Conservation (phyloP, 2,113 vertebrate species). For the Corydoras maculifer region DNA sequence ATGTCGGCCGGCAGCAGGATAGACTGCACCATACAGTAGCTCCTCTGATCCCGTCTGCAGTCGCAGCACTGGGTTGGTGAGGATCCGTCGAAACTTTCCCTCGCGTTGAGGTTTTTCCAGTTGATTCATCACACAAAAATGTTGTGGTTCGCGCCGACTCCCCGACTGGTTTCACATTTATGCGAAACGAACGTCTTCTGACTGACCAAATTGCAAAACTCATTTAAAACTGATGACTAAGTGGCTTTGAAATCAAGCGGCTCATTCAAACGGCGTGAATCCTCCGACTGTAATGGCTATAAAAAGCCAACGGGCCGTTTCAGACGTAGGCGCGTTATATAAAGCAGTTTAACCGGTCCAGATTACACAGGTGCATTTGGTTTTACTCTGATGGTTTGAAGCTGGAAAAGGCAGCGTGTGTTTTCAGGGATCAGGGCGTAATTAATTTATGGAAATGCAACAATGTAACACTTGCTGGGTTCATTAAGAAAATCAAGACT, state of each 20-base stretch:
- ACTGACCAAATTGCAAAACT: slow-evolving; percentile 18
- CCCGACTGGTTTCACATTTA: slow-evolving; percentile 26
- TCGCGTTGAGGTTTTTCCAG: slow-evolving; percentile 4
- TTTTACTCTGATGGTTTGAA: no score
- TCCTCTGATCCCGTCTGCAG: neutral
- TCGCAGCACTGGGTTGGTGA: neutral
- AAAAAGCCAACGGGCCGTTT: neutral
- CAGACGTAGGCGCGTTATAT: neutral
- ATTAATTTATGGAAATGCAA: no score
- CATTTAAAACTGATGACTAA: slow-evolving; percentile 14
- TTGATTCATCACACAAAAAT: slow-evolving; percentile 35
- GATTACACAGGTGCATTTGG: neutral
- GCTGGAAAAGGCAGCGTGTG: no score
- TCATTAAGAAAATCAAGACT: no score
- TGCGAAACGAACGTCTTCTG: neutral
- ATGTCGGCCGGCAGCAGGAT: neutral
- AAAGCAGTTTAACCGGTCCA: neutral
- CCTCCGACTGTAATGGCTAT: neutral
- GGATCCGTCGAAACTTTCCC: slow-evolving; percentile 7
- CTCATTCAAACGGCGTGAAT: slow-evolving; percentile 9
- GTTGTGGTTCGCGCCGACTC: slow-evolving; percentile 25
- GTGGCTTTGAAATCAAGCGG: neutral
- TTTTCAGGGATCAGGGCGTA: no score
- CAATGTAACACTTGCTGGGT: no score
- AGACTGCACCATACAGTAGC: slow-evolving; percentile 4